Conservation (phyloP, 2,888 invertebrate genomes). For the Pristionchus arcanus region DNA sequence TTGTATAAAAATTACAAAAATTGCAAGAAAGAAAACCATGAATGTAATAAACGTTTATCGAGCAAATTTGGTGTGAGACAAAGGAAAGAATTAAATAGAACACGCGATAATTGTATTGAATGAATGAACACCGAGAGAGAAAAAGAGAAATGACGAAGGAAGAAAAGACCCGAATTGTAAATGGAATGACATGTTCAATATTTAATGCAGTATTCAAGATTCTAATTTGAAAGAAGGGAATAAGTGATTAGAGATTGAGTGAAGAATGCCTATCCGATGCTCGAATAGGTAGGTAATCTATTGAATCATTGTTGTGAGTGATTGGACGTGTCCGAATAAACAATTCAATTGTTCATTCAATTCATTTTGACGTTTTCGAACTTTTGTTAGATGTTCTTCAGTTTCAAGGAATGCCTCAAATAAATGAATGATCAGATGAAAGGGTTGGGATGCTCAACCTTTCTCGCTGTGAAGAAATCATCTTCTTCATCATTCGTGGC, state of each 20-base stretch:
- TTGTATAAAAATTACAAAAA: constrained; percentile 42
- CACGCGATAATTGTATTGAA: not conserved
- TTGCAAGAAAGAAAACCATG: constrained; percentile 12
- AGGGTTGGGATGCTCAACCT: constrained; percentile 63
- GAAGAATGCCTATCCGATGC: not conserved
- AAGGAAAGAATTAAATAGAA: not conserved
- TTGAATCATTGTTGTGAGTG: constrained; percentile 59
- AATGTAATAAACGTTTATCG: constrained; percentile 40
- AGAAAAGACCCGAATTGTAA: not conserved
- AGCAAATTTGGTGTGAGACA: not conserved
- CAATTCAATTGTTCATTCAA: constrained; percentile 64
- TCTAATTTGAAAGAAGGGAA: not conserved
- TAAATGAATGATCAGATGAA: constrained; percentile 44
- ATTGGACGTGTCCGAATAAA: constrained; percentile 68
- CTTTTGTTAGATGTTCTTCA: constrained; percentile 71
- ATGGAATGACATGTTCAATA: not conserved
- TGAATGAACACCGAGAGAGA: constrained; percentile 1
- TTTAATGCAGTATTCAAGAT: not conserved
- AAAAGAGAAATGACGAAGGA: not conserved
- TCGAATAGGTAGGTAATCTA: not conserved
- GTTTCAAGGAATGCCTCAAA: constrained; percentile 74
- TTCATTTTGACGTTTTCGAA: constrained; percentile 68
- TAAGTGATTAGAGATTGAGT: not conserved
- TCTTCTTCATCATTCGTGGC: constrained; percentile 75
- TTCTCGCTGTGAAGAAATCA: constrained; percentile 72